Conservation (phyloP, 2,888 invertebrate species). For the Camponotus fellah region DNA sequence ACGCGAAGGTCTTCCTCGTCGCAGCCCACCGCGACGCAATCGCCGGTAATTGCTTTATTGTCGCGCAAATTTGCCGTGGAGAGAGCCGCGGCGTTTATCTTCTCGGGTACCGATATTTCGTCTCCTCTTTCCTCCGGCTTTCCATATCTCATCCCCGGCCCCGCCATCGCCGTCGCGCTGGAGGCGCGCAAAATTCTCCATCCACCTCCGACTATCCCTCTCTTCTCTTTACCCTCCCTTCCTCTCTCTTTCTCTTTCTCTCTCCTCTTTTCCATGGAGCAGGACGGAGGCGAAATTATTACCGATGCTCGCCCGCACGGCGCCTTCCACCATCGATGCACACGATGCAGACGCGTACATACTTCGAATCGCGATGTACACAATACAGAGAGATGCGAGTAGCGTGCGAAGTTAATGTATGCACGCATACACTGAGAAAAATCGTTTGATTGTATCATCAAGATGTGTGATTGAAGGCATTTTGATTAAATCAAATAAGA, state of each 20-base stretch:
- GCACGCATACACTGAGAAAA: not conserved
- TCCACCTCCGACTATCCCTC: constrained; percentile 3
- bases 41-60: constrained; percentile 49
- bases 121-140: constrained; percentile 11
- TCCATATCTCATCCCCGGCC: constrained; percentile 36
- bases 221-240: not conserved
- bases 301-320: constrained; percentile 65
- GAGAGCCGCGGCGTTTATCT: constrained; percentile 43
- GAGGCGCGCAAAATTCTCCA: constrained; percentile 49
- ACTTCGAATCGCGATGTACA: not conserved
- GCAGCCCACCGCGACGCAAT: constrained; percentile 6
- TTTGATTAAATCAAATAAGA: too few species aligned
- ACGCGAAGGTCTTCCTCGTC: constrained; percentile 31
- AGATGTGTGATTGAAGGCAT: too few species aligned
- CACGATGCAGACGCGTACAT: constrained; percentile 5
- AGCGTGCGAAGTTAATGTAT: not conserved
- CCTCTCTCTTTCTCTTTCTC: not conserved
- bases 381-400: not conserved
- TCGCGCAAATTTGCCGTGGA: constrained; percentile 41
- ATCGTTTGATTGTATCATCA: too few species aligned
- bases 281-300: constrained; percentile 74
- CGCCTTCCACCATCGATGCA: constrained; percentile 50
- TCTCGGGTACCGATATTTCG: constrained; percentile 46
- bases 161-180: constrained; percentile 14
- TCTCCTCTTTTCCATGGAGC: not conserved